Evolutionary conservation across 2,797 vertebrate genomes (phyloP), one percentile per base, ranked within the genome.

Genomic region (Silurus aristotelis): DNA sequence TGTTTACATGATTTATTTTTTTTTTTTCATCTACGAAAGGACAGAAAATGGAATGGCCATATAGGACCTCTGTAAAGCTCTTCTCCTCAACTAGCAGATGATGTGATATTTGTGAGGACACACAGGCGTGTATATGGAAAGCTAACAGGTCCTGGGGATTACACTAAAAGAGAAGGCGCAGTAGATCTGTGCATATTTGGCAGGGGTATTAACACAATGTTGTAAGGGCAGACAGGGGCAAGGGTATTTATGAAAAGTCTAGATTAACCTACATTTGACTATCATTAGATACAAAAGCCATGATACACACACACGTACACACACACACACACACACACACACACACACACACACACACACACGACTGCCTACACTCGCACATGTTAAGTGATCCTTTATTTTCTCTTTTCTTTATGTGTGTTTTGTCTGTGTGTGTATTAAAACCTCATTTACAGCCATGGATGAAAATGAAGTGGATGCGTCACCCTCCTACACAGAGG

Each of bases 251-350:
- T 90, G 89, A 38, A 76, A 86, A 89, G 79, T 77, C 84, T 64
- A 85, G 89, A 89, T 92, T 90, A 92, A 90, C 89, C 84, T 88
- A 80, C 75, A 86, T 89, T 76, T 79, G 58, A 55, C 43, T 87
- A 31, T 90, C 87, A 91, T 93, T 92, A 93, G 91, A 94, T 88
- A 85, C 84, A 91, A 83, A 68, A 87, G 87, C 82, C 68, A 68
- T 77, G 55, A 63, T 25, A 66, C 25, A 20, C 43, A 55, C 48
- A 61, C 79, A 52, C 76, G 38, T 6, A 61, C 25, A 63, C 27
- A 56, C 91, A 78, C 83, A 52, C 48, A 52, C 6, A 52, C 48
- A 10, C 48, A 52, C 48, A 52, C 48, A 61, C 79, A 52, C 76
- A 55, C 10, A 61, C 25, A 63, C 27, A 56, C 91, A 78, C 83